Conservation (phyloP, 1,140 invertebrate species). For the Pectinophora gossypiella region DNA sequence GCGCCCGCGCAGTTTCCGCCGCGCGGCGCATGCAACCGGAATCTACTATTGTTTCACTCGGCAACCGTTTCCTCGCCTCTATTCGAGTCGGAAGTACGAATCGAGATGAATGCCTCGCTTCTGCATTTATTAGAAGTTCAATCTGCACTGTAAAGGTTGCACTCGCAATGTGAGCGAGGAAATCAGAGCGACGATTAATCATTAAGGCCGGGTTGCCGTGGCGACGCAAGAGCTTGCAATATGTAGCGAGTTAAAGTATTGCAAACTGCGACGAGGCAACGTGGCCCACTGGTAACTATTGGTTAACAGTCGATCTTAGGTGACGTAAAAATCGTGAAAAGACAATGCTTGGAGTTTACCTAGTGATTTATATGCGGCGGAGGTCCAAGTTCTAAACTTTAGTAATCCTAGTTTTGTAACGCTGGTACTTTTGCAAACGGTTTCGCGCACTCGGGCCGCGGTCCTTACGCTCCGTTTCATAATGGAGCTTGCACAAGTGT, state of each 20-base stretch:
- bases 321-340: conserved; percentile 47
- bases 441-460: conserved; percentile 25
- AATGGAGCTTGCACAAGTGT: conserved; percentile 55
- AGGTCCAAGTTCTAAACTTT: conserved; percentile 26
- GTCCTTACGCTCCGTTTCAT: conserved; percentile 64
- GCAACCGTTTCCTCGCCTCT: conserved; percentile 64
- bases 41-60: conserved; percentile 59
- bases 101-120: conserved; percentile 28
- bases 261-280: conserved; percentile 39
- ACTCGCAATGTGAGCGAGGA: conserved; percentile 11
- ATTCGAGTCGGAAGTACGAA: conserved; percentile 60
- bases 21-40: conserved; percentile 51
- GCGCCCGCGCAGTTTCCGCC: conserved; percentile 59
- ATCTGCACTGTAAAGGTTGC: background rate
- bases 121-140: background rate
- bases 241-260: conserved; percentile 48
- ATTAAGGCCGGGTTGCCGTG: conserved; percentile 34
- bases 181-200: conserved; percentile 53
- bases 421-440: conserved; percentile 50
- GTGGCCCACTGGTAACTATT: conserved; percentile 50
- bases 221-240: conserved; percentile 64
- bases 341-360: conserved; percentile 28
- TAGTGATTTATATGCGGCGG: conserved; percentile 47
- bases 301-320: conserved; percentile 50
- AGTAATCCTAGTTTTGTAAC: conserved; percentile 60